Percentiles rank a stretch among this genome's conserved stretches.
These are phyloP conservation scores for Scaptomyza parva DNA, from an alignment of 2,888 invertebrate species.

Conservation along the genomic window DNA sequence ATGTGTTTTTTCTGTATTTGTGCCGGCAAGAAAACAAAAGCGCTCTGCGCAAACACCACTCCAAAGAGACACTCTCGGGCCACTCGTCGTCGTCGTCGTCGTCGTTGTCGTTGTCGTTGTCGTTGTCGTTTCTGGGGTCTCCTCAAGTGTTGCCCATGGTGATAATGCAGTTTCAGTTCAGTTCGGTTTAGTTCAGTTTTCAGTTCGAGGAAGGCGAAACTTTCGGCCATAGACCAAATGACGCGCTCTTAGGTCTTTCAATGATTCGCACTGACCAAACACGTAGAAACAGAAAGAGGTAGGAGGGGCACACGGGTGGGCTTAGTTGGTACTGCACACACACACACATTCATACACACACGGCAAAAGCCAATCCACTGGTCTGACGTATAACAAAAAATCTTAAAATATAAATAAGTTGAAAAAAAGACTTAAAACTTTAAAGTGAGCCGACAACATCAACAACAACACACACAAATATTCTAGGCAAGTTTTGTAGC, in stretches of 20 bases:
- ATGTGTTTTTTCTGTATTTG: slow-evolving; percentile 61
- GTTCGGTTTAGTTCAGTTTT: slow-evolving; percentile 2
- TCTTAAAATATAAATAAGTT: not conserved
- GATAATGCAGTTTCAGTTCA: slow-evolving; percentile 71
- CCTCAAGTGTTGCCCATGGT: slow-evolving; percentile 65
- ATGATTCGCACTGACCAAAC: slow-evolving; percentile 10
- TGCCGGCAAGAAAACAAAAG: slow-evolving; percentile 75
- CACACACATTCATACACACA: slow-evolving; percentile 10
- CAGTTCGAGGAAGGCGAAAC: slow-evolving; percentile 37
- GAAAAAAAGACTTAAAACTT: slow-evolving; percentile 41
- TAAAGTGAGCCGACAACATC: slow-evolving; percentile 66
- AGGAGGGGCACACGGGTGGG: slow-evolving; percentile 12
- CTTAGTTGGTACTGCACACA: slow-evolving; percentile 17
- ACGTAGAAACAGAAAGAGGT: slow-evolving; percentile 1
- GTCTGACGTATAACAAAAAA: slow-evolving; percentile 46
- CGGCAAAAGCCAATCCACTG: slow-evolving; percentile 44
- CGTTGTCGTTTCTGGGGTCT: slow-evolving; percentile 8
- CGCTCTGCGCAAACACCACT: slow-evolving; percentile 64
- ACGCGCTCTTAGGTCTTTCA: slow-evolving; percentile 40
- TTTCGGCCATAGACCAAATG: slow-evolving; percentile 56
- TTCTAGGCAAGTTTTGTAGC: slow-evolving; percentile 47
- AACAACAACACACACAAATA: slow-evolving; percentile 28
- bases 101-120: slow-evolving; percentile 44
- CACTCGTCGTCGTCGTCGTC: slow-evolving; percentile 62
- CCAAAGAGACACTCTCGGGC: slow-evolving; percentile 71